Base-by-base conservation (phyloP, 2,888 invertebrate species). In the Aphidius colemani region DNA sequence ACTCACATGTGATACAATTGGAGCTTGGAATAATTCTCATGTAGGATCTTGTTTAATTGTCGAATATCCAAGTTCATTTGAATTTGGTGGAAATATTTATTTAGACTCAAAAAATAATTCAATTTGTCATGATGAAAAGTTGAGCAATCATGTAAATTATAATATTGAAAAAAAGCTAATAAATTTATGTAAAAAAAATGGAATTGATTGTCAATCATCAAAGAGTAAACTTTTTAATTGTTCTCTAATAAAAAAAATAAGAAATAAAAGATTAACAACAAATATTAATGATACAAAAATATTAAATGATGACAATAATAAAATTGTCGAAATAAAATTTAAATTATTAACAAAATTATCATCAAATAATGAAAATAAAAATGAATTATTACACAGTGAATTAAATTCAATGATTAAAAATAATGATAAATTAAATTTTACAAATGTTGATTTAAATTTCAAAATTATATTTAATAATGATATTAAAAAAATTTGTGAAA, bases 31-130 rank as follows among this genome's bases (percentile, higher is more conserved):
- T 43, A 59, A 59, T 51, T 69, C 70, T 5, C 63, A 65, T 13
- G 60, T 76, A 45, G 88, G 88, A 0, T 88, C 89, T 72, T 90
- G 89, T 74, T 84, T 69, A 86, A 86, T 84, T 58, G 83, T 84
- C 0, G 82, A 84, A 67, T 68, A 85, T 49, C 86, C 87, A 1
- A 82, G 84, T 61, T 82, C 83, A 66, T 75, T 85, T 9, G 80
- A 83, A 46, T 85, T 86, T 72, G 83, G 84, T 64, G 85, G 86
- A 53, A 78, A 81, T 3, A 74, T 86, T 39, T 76, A 82, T 11
- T 68, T 86, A 11, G 82, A 84, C 66, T 77, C 82, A 2, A 80
- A 83, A 30, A 69, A 18, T 18, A 18, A 69, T 4, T 76, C 79
- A 1, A 61, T 74, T 30, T 87, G 87, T 69, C 77, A 81, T 58